Conservation (phyloP, 2,113 vertebrate genomes). For the Aegotheles bennettii region DNA sequence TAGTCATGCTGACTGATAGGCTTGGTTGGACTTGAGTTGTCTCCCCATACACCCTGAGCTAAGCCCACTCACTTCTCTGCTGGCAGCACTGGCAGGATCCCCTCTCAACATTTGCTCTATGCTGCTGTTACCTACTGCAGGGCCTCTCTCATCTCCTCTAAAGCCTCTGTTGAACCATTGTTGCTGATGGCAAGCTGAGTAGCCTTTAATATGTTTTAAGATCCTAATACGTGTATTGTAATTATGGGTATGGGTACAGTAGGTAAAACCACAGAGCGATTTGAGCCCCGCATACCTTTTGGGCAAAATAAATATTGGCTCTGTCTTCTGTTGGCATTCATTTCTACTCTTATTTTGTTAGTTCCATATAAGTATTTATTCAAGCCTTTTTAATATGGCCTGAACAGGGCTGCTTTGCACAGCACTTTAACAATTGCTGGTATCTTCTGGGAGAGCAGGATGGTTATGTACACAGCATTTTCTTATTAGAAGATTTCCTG, state of each 20-base stretch:
- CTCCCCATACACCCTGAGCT: neutral
- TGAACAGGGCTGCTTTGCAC: neutral
- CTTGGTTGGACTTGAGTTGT: neutral
- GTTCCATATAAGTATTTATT: neutral
- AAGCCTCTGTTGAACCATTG: neutral
- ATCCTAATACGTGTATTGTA: neutral
- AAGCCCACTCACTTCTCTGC: neutral
- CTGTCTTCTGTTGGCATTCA: neutral
- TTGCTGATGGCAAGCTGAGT: neutral
- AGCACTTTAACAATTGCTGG: neutral
- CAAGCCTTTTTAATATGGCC: neutral
- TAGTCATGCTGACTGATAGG: neutral
- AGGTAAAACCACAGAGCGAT: neutral
- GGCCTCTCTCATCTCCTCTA: neutral
- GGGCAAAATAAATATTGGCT: neutral
- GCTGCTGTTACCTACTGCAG: neutral
- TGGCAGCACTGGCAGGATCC: neutral
- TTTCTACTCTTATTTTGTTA: neutral
- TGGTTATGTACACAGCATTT: neutral
- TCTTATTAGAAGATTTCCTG: constrained; percentile 46
- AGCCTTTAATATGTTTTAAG: neutral
- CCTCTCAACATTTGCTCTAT: neutral
- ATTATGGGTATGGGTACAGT: neutral
- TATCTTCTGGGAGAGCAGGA: neutral
- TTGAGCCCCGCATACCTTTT: neutral